A percentile compares a stretch with the other conserved stretches of the same genome.
These are phyloP conservation scores for Conopomorpha cramerella DNA, from an alignment of 1,140 invertebrate species.

Conservation along the genomic window DNA sequence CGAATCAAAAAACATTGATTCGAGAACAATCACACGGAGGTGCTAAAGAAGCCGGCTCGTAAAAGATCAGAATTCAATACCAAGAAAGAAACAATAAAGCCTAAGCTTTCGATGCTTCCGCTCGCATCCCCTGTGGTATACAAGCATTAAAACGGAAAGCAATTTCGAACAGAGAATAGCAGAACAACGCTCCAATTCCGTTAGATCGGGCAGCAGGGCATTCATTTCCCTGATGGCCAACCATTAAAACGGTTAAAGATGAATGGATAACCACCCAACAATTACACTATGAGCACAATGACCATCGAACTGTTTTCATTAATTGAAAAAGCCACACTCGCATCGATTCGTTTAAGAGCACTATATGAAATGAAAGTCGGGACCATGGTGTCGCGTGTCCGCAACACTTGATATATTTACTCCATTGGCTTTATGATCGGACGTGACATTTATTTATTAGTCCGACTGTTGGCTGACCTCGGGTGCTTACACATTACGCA, in stretches of 20 bases:
- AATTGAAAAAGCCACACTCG: constrained; percentile 46
- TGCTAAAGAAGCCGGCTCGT: too few relatives aligned
- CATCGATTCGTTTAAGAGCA: constrained; percentile 42
- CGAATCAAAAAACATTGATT: too few relatives aligned
- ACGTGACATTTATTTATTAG: constrained; percentile 43
- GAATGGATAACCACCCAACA: constrained; percentile 51
- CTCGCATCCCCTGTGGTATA: constrained; percentile 18
- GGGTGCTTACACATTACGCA: too few relatives aligned
- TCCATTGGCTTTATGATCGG: constrained; percentile 42
- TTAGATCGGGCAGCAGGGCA: constrained; percentile 22
- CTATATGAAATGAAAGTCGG: constrained; percentile 50
- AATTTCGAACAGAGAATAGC: constrained; percentile 26
- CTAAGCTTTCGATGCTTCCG: constrained; percentile 12
- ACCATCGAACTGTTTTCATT: constrained; percentile 55
- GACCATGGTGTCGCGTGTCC: constrained; percentile 24
- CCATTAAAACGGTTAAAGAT: constrained; percentile 52
- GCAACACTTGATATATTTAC: constrained; percentile 40
- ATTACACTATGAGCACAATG: constrained; percentile 53
- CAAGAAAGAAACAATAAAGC: constrained; percentile 11
- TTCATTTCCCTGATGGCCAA: constrained; percentile 50
- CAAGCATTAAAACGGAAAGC: constrained; percentile 26
- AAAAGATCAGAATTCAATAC: constrained; percentile 4
- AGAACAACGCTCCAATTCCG: constrained; percentile 21
- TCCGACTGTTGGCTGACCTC: too few relatives aligned
- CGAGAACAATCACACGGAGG: too few relatives aligned